These are phyloP conservation scores for Paelopatides confundens DNA, from an alignment of 53 echinoderm and acorn worm genomes.

Conservation along the genomic window DNA sequence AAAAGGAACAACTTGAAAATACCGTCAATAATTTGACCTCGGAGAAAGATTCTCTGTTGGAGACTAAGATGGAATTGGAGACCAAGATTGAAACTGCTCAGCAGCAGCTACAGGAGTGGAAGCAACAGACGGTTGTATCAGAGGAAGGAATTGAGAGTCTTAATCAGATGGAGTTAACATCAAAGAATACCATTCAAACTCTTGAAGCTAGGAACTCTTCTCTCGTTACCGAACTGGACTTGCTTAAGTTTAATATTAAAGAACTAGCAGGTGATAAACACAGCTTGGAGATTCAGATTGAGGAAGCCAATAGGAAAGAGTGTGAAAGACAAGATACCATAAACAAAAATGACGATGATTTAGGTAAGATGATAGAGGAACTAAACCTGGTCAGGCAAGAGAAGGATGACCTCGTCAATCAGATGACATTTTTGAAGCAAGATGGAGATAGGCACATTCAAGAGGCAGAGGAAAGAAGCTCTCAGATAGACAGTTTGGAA, in stretches of 20 bases:
- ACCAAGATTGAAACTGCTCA: neutral
- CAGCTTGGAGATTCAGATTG: neutral
- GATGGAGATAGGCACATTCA: constrained; percentile 1
- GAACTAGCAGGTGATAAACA: constrained; percentile 12
- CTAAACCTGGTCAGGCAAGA: constrained; percentile 30
- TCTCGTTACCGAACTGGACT: neutral
- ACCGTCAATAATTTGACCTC: constrained; percentile 8
- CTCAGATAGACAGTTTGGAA: constrained; percentile 39
- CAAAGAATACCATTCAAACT: constrained; percentile 17
- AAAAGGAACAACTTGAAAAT: constrained; percentile 53
- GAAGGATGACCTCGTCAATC: constrained; percentile 39
- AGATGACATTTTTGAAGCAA: constrained; percentile 39
- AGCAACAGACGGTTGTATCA: neutral
- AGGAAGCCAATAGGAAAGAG: neutral
- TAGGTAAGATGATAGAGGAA: neutral
- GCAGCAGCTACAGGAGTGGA: constrained; percentile 27
- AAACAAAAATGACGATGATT: neutral
- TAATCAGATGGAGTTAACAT: constrained; percentile 23
- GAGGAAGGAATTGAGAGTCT: constrained; percentile 28
- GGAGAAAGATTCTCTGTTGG: constrained; percentile 35
- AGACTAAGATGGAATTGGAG: neutral
- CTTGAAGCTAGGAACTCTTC: neutral
- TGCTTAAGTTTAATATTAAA: constrained; percentile 34
- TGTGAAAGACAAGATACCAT: neutral
- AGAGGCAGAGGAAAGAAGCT: constrained; percentile 16